Base-by-base conservation (phyloP, 2,113 vertebrate genomes). In the Pungitius pungitius region DNA sequence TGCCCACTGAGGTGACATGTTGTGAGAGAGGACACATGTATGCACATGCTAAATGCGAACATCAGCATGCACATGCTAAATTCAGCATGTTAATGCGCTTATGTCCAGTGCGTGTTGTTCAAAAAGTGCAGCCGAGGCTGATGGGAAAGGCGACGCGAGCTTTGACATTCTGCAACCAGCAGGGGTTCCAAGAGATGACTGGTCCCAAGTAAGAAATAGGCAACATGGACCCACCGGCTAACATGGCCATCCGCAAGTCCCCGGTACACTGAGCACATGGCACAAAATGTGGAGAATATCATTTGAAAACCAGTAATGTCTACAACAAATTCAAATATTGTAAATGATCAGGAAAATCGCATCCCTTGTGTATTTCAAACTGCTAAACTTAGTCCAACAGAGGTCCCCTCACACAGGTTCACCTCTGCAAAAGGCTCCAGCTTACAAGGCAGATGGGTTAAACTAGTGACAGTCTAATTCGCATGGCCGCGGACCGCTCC, bases 401-500 rank as follows among this genome's bases (percentile, higher is more conserved):
- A n/a, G 27, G 26, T 75, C 65, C 39, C n/a, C n/a, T n/a, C 33
- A 5, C 33, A 35, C 33, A 35, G 30, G 30, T 77, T 76, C 51
- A 4, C 58, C 26, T 78, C 35, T 75, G 60, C 18, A 45, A n/a
- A 0, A 76, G 56, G 45, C 56, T 39, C 4, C 70, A 27, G 66
- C 82, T 72, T 70, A 76, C 69, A 63, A 69, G 69, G 56, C 61
- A 65, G 71, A 78, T 87, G 84, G 83, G 79, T 81, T 56, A 76
- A 82, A 71, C 67, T 4, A 37, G 42, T 40, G 85, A 89, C 83
- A 77, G 71, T 56, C 58, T 73, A 24, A 88, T 90, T 85, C 87
- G 73, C 71, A 75, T 81, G 54, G 63, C 61, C 39, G 74, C 45
- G 67, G 65, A 84, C 75, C 62, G 82, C 80, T 69, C 63, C 78